phyloP scores from a whole-genome alignment of 2,888 invertebrate genomes.

The Mythimna lalbum region DNA sequence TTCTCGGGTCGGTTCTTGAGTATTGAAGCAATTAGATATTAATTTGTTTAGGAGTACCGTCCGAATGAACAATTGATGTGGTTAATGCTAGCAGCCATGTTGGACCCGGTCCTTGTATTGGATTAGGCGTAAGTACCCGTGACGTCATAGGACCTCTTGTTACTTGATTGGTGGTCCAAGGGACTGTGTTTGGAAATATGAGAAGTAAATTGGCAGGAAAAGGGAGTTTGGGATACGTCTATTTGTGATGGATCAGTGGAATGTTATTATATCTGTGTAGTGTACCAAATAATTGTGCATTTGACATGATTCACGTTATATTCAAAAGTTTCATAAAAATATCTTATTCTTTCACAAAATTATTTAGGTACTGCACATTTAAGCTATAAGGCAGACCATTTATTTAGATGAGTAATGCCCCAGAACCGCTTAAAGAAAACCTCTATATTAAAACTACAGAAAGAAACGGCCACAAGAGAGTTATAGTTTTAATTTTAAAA shows the following conservation, averaged over 20 bases:
- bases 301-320: neutral
- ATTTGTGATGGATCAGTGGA: neutral
- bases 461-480: slow-evolving; percentile 27
- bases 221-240: neutral
- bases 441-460: slow-evolving; percentile 43
- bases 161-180: slow-evolving; percentile 41
- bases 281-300: neutral
- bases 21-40: slow-evolving; percentile 74
- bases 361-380: neutral
- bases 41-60: slow-evolving; percentile 74
- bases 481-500: slow-evolving; percentile 41
- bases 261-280: neutral
- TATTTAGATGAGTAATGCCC: slow-evolving; percentile 21
- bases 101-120: slow-evolving; percentile 50
- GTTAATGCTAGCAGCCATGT: slow-evolving; percentile 64
- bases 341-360: neutral
- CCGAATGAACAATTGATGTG: slow-evolving; percentile 75
- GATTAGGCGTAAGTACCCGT: slow-evolving; percentile 49
- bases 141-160: slow-evolving; percentile 39
- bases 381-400: slow-evolving; percentile 10
- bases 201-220: slow-evolving; percentile 12
- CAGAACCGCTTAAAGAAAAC: slow-evolving; percentile 13
- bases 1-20: slow-evolving; percentile 48
- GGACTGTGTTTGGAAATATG: slow-evolving; percentile 23
- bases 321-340: neutral